Conservation (phyloP, 2,888 invertebrate species). For the Caenorhabditis sp. region DNA sequence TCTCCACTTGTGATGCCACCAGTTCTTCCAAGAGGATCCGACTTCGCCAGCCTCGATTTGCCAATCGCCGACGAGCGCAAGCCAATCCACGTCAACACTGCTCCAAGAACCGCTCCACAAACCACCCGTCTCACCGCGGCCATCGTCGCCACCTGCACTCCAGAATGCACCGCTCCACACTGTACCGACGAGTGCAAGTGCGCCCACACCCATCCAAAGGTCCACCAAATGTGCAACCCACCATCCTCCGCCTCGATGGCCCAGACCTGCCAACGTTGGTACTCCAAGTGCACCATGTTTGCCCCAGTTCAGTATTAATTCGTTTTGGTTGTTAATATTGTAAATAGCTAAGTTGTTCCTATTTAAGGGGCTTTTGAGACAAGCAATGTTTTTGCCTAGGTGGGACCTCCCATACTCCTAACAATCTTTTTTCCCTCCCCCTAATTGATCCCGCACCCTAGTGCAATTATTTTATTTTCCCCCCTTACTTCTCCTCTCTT, state of each 20-base stretch:
- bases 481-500: neutral
- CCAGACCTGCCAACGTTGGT: conserved; percentile 78
- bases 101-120: conserved; percentile 38
- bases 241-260: conserved; percentile 76
- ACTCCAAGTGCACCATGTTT: conserved; percentile 81
- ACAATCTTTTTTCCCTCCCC: conserved; percentile 7
- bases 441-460: conserved; percentile 58
- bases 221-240: conserved; percentile 81
- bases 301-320: conserved; percentile 75
- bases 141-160: conserved; percentile 76
- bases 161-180: conserved; percentile 75
- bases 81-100: conserved; percentile 31
- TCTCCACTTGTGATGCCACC: conserved; percentile 76
- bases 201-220: conserved; percentile 77
- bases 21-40: conserved; percentile 75
- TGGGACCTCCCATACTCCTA: conserved; percentile 22
- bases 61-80: conserved; percentile 67
- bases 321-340: conserved; percentile 49
- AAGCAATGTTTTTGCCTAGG: conserved; percentile 54
- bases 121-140: conserved; percentile 72
- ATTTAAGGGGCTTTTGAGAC: conserved; percentile 43
- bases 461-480: conserved; percentile 52
- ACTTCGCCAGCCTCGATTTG: conserved; percentile 72
- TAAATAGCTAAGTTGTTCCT: conserved; percentile 48
- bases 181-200: conserved; percentile 79